Evolutionary conservation across 1,140 invertebrate species (phyloP).

Genomic region (Onthophagus taurus): DNA sequence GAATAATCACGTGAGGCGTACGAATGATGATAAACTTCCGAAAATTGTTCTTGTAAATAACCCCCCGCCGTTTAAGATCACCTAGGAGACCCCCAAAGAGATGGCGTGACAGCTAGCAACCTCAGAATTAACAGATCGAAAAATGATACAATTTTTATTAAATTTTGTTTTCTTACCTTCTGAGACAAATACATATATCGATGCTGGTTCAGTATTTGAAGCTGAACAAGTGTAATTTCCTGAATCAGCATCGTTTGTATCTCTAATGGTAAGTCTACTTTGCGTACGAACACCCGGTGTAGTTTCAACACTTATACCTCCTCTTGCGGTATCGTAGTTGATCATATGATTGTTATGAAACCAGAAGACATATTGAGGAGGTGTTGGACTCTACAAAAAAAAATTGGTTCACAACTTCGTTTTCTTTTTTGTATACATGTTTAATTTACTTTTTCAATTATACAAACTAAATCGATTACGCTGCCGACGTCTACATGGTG

Average conservation of each 20-base stretch:
- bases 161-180: constrained; percentile 56
- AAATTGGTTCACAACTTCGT: too few species aligned
- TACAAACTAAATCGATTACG: constrained; percentile 83
- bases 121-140: too few species aligned
- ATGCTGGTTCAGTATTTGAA: constrained; percentile 79
- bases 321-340: constrained; percentile 78
- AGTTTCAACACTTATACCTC: constrained; percentile 77
- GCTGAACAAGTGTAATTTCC: constrained; percentile 87
- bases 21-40: too few species aligned
- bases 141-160: too few species aligned
- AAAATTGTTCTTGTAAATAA: too few species aligned
- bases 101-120: too few species aligned
- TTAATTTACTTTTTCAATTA: constrained; percentile 78
- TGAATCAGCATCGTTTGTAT: constrained; percentile 75
- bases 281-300: constrained; percentile 74
- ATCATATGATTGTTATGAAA: constrained; percentile 88
- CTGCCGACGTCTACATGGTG: constrained; percentile 84
- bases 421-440: too few species aligned
- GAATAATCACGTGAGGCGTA: too few species aligned
- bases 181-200: constrained; percentile 81
- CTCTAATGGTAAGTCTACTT: constrained; percentile 69
- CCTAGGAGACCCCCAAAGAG: too few species aligned
- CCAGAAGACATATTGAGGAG: constrained; percentile 85
- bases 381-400: constrained; percentile 68
- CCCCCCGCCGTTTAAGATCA: too few species aligned